These are phyloP conservation scores for Hylaeus volcanicus DNA, from an alignment of 1,140 invertebrate species.

Conservation along the genomic window DNA sequence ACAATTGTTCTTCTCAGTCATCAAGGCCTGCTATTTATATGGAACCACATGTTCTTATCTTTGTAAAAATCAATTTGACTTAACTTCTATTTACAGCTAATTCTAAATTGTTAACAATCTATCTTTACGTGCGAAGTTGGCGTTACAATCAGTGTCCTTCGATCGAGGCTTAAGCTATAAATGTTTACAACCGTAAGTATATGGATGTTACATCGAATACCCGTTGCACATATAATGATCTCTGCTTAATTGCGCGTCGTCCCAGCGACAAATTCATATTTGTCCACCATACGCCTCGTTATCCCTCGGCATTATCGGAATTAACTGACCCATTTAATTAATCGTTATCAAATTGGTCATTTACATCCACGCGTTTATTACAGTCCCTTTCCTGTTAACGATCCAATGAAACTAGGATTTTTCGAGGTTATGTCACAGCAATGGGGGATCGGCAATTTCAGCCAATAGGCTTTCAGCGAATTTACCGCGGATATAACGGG, in stretches of 20 bases:
- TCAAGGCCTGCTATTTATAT: background rate
- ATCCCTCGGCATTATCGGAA: background rate
- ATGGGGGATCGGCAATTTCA: background rate
- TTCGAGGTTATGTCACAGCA: no score
- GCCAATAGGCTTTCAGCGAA: background rate
- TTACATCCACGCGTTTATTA: background rate
- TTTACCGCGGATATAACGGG: background rate
- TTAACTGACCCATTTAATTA: conserved; percentile 31
- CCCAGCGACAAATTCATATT: conserved; percentile 29
- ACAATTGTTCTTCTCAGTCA: background rate
- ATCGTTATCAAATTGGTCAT: background rate
- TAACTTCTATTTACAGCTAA: no score
- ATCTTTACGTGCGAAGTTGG: background rate
- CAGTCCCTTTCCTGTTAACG: background rate
- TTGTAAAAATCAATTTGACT: no score
- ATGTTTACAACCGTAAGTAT: conserved; percentile 20
- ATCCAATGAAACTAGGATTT: background rate
- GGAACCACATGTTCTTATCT: no score
- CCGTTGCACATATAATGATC: conserved; percentile 20
- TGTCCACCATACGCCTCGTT: conserved; percentile 12
- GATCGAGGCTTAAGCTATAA: background rate
- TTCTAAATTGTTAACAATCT: no score
- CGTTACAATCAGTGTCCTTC: background rate
- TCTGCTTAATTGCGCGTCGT: conserved; percentile 6
- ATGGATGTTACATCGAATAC: conserved; percentile 1